These are phyloP conservation scores for Parazoanthus darwini DNA, from an alignment of 92 coral and sea anemone species.

Conservation along the genomic window DNA sequence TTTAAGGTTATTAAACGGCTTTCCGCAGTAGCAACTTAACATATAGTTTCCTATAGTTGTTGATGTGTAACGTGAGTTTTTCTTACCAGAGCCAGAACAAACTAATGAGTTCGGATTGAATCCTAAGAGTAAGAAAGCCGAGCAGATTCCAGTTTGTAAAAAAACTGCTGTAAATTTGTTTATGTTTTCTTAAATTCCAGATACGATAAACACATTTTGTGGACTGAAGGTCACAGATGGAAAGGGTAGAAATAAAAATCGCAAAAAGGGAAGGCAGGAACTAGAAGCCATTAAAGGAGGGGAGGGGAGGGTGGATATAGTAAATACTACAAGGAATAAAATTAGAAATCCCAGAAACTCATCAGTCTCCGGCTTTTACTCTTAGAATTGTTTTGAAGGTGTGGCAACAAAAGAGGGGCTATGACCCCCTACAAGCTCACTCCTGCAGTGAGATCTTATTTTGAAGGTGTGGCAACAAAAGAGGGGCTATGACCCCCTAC, in stretches of 20 bases:
- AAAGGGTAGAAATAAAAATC: background rate
- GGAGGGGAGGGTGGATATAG: background rate
- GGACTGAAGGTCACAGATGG: background rate
- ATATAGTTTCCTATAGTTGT: background rate
- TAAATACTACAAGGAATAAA: background rate
- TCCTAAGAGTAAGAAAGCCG: background rate
- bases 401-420: too few species aligned
- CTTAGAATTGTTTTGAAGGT: too few species aligned
- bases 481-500: too few species aligned
- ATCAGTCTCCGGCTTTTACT: too few species aligned
- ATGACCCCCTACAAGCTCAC: too few species aligned
- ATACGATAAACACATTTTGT: background rate
- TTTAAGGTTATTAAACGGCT: background rate
- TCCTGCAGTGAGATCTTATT: too few species aligned
- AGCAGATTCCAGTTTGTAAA: background rate
- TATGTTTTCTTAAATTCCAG: background rate
- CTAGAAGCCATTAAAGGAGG: background rate
- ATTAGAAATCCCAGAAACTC: too few species aligned
- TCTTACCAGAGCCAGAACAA: background rate
- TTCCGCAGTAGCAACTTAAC: background rate
- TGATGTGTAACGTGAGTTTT: background rate
- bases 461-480: too few species aligned
- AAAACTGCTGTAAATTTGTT: background rate
- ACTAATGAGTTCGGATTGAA: background rate
- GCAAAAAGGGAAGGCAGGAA: background rate